A percentile compares a stretch with the other conserved stretches of the same genome.
phyloP scores from a whole-genome alignment of 2,113 vertebrate species.

The Herpailurus yagouaroundi region DNA sequence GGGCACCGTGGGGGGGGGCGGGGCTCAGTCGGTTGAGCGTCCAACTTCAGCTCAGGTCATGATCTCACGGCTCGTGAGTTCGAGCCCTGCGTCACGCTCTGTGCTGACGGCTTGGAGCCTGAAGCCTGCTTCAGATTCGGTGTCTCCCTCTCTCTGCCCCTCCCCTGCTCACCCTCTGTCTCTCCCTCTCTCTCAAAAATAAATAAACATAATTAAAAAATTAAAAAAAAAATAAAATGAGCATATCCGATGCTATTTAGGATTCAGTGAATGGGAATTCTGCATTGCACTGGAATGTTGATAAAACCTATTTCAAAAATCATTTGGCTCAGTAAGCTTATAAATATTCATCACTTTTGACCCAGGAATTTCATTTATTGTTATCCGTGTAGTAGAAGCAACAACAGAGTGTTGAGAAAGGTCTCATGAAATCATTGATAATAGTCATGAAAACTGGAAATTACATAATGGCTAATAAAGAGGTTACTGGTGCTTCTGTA shows the following conservation, averaged over 20 bases:
- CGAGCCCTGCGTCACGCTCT: no score
- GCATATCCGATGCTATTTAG: background rate
- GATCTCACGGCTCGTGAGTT: no score
- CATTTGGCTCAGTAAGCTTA: background rate
- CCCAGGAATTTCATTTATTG: background rate
- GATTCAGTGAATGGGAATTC: background rate
- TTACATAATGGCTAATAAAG: background rate
- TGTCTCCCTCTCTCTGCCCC: no score
- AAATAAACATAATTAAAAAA: no score
- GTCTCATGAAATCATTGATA: background rate
- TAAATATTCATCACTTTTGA: slow-evolving; percentile 7
- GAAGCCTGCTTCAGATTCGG: no score
- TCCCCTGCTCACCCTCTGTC: no score
- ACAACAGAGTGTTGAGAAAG: background rate
- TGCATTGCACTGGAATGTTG: background rate
- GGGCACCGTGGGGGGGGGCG: no score
- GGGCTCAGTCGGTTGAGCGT: no score
- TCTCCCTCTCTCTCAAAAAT: no score
- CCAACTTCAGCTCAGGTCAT: no score
- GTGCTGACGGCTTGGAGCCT: no score
- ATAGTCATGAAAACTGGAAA: background rate
- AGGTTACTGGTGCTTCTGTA: background rate
- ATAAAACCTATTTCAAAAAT: background rate
- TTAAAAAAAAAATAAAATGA: background rate
- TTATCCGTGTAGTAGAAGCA: background rate